Evolutionary conservation across 2,113 vertebrate genomes (phyloP).

Genomic region (Gorilla gorilla): DNA sequence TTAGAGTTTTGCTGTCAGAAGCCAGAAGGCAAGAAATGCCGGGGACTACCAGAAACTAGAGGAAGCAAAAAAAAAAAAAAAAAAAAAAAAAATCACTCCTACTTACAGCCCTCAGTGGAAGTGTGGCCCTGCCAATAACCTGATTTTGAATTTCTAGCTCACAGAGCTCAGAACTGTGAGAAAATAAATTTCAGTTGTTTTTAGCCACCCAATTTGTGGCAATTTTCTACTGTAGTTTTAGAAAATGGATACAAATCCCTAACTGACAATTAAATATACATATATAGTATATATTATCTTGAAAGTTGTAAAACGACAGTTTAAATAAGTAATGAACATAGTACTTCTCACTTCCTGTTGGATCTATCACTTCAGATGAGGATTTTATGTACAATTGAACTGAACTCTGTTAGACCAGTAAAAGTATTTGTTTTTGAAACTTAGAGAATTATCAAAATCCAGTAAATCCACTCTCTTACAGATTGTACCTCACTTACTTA

Average conservation of each 20-base stretch:
- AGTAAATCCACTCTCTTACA: background rate
- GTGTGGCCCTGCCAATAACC: background rate
- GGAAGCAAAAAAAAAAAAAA: background rate
- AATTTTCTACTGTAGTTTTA: background rate
- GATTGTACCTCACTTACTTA: background rate
- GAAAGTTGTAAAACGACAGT: background rate
- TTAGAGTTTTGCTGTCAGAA: background rate
- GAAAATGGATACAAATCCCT: background rate
- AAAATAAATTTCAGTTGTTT: background rate
- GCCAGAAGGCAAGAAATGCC: background rate
- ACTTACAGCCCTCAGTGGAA: background rate
- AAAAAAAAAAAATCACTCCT: background rate
- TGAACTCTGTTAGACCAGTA: background rate
- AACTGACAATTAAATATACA: background rate
- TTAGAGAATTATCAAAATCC: background rate
- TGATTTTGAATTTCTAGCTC: background rate
- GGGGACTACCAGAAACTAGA: background rate
- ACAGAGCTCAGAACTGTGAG: background rate
- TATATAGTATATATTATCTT: background rate
- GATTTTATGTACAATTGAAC: background rate
- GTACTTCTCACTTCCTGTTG: background rate
- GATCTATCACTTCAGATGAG: background rate
- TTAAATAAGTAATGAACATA: background rate
- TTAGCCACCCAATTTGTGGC: background rate
- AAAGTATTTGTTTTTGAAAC: slow-evolving; percentile 13